Percentiles rank a stretch among this genome's conserved stretches.
phyloP scores from a whole-genome alignment of 2,797 vertebrate genomes.

The Scolopax rusticola region DNA sequence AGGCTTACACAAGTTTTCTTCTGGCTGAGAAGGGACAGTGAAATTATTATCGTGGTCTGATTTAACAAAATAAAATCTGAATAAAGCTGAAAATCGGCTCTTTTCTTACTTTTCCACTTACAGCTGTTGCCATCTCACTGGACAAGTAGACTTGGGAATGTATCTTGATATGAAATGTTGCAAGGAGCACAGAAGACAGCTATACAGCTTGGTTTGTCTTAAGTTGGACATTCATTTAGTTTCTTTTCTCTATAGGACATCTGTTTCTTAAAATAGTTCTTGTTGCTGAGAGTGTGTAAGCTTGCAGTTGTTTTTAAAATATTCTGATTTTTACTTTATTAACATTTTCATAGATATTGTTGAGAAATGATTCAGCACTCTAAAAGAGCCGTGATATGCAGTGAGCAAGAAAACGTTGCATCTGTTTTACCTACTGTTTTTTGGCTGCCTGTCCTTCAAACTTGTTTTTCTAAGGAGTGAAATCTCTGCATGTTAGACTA shows the following conservation, averaged over 20 bases:
- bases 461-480: slow-evolving; percentile 1
- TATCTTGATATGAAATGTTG: not conserved
- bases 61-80: not conserved
- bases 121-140: not conserved
- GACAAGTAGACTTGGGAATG: not conserved
- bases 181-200: not conserved
- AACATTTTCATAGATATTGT: not conserved
- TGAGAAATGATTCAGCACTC: not conserved
- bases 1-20: not conserved
- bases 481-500: not conserved
- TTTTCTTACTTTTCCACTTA: not conserved
- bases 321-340: not conserved
- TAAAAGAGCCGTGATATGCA: not conserved
- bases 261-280: not conserved
- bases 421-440: slow-evolving; percentile 20
- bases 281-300: not conserved
- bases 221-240: not conserved
- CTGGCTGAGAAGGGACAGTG: not conserved
- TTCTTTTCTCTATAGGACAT: not conserved
- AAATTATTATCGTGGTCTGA: not conserved
- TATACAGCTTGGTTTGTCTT: not conserved
- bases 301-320: not conserved
- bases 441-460: slow-evolving; percentile 14
- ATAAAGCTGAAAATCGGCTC: not conserved
- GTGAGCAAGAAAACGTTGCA: not conserved